phyloP scores from a whole-genome alignment of 1,140 invertebrate genomes.

The Ceratina australensis region DNA sequence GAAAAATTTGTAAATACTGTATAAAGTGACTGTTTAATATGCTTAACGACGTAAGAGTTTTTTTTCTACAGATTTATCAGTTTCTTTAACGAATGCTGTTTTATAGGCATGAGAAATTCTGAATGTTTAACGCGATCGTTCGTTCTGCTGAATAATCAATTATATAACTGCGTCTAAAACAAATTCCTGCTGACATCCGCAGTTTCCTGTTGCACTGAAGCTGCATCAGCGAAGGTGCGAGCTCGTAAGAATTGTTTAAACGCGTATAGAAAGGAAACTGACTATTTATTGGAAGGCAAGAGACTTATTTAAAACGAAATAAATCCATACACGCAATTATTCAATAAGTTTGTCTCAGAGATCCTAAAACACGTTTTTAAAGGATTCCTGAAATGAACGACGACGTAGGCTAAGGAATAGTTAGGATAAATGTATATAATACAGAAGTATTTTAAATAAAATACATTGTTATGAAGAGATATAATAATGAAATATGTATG shows the following conservation, averaged over 20 bases:
- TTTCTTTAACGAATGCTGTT: constrained; percentile 49
- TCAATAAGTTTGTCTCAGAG: constrained; percentile 68
- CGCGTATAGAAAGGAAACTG: background rate
- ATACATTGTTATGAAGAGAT: constrained; percentile 70
- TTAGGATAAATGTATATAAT: constrained; percentile 75
- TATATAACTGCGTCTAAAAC: constrained; percentile 2
- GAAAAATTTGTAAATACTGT: constrained; percentile 74
- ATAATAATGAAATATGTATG: constrained; percentile 68
- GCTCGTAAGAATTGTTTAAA: background rate
- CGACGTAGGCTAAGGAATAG: constrained; percentile 58
- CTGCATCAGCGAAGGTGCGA: background rate
- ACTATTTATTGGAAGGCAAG: constrained; percentile 56
- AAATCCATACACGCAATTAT: constrained; percentile 59
- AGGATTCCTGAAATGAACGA: constrained; percentile 70
- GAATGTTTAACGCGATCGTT: background rate
- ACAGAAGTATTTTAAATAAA: constrained; percentile 70
- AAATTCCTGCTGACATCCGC: background rate
- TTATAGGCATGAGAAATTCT: constrained; percentile 2
- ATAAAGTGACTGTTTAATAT: constrained; percentile 76
- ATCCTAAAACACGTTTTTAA: constrained; percentile 52
- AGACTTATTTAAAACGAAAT: constrained; percentile 44
- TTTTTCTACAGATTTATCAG: constrained; percentile 61
- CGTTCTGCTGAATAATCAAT: constrained; percentile 7
- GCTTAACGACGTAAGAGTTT: constrained; percentile 61
- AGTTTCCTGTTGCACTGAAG: no score